phyloP scores from a whole-genome alignment of 2,113 vertebrate genomes.

The Guaruba guarouba region DNA sequence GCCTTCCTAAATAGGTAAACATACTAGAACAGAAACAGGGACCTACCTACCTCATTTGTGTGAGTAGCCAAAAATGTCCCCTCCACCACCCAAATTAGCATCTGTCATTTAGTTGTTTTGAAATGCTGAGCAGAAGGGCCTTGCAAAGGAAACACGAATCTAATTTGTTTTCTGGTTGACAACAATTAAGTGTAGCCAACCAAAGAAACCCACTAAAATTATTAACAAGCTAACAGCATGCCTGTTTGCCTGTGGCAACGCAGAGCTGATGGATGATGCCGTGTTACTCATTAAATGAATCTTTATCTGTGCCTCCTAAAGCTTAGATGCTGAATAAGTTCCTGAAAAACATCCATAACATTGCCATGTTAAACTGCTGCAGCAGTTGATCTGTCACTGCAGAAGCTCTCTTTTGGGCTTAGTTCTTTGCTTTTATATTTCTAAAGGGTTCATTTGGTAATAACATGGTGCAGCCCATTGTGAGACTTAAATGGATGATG shows the following conservation, averaged over 20 bases:
- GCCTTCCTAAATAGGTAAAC: conserved; percentile 21
- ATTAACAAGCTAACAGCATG: neutral
- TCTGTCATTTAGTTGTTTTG: neutral
- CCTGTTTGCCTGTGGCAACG: neutral
- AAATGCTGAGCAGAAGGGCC: neutral
- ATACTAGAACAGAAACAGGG: neutral
- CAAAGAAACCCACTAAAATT: conserved; percentile 2
- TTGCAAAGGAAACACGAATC: neutral
- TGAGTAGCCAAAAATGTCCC: neutral
- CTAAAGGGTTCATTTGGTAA: neutral
- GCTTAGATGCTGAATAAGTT: neutral
- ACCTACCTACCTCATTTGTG: neutral
- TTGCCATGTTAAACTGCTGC: neutral
- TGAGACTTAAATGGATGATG: neutral
- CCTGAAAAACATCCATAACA: neutral
- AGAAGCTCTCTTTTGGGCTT: neutral
- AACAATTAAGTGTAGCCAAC: neutral
- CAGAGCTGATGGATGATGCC: neutral
- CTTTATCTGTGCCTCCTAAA: neutral
- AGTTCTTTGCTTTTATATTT: neutral
- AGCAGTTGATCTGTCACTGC: neutral
- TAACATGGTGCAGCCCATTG: neutral
- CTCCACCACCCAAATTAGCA: neutral
- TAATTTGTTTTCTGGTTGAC: neutral
- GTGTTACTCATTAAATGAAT: neutral